Evolutionary conservation across 2,888 invertebrate species (phyloP), one percentile per base, ranked within the genome.

Genomic region (Tromatobia lineatoria): DNA sequence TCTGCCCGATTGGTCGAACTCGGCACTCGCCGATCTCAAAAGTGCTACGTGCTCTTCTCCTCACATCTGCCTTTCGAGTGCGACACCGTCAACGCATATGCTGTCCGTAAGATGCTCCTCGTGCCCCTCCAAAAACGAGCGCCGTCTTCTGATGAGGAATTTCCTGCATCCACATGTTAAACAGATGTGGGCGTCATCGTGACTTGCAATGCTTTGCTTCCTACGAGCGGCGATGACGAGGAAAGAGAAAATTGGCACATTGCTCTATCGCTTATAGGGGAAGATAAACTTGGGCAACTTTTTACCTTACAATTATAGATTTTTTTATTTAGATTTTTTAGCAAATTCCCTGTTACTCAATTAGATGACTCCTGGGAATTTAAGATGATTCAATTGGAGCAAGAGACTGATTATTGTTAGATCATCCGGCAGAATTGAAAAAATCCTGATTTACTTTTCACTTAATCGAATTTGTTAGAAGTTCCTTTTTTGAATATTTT

Each of bases 121-220:
- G 47, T 25, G 45, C 74, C 67, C 71, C 66, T 45, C 50, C 69
- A 45, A 57, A 50, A 57, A 74, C 64, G 69, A 10, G 38, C 90
- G 89, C 87, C 83, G 87, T 73, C 85, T 85, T 85, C 85, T 91
- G 92, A 93, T 89, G 88, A 91, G 91, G 86, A 87, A 87, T 89
- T 93, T 93, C 93, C 93, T 92, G 92, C 88, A 86, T 86, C 71
- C 88, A 87, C 88, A 87, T 90, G 90, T 85, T 85, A 77, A 80
- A 86, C 90, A 89, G 87, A 89, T 88, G 88, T 85, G 80, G 85
- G 82, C 73, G 69, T 81, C 85, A 82, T 73, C 61, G 81, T 71
- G 82, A 71, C 59, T 61, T 73, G 66, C 18, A 45, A 47, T 66
- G 18, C 59, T 70, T 59, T 25, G 74, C 34, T 61, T 6, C 25